phyloP scores from a whole-genome alignment of 1,140 invertebrate genomes.

The Formica selysi region DNA sequence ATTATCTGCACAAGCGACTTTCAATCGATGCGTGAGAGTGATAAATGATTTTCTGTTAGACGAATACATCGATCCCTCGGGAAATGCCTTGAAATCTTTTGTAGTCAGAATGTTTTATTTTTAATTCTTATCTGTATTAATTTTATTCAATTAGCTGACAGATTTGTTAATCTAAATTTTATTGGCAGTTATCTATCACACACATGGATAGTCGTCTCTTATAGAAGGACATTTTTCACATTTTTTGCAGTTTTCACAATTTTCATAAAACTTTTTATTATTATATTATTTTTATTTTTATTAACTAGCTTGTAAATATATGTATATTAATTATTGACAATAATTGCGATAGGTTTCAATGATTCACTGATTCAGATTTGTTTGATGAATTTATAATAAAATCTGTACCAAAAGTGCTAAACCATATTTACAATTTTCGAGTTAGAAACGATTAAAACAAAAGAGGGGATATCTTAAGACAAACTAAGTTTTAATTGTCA shows the following conservation, averaged over 20 bases:
- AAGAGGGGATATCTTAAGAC: not conserved
- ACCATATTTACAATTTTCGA: not conserved
- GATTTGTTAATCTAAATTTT: not conserved
- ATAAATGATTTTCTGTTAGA: conserved; percentile 73
- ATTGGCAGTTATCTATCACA: not conserved
- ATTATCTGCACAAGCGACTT: conserved; percentile 67
- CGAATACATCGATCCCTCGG: conserved; percentile 59
- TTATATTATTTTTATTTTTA: not conserved
- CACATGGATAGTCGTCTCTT: not conserved
- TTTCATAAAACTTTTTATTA: not conserved
- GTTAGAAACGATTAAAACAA: not conserved
- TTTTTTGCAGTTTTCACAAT: not conserved
- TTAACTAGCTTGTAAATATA: not conserved
- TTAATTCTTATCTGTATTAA: not conserved
- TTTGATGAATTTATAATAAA: not conserved
- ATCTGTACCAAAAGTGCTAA: not conserved
- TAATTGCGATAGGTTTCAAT: not conserved
- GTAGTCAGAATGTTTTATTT: conserved; percentile 8
- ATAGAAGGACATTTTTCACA: not conserved
- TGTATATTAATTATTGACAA: not conserved
- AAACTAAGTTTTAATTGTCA: not conserved
- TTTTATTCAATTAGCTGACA: not conserved
- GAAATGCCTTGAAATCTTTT: not conserved
- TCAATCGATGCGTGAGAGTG: conserved; percentile 65
- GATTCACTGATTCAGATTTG: not conserved